These are phyloP conservation scores for Hypercompe scribonia DNA, from an alignment of 2,888 invertebrate species.

Conservation along the genomic window DNA sequence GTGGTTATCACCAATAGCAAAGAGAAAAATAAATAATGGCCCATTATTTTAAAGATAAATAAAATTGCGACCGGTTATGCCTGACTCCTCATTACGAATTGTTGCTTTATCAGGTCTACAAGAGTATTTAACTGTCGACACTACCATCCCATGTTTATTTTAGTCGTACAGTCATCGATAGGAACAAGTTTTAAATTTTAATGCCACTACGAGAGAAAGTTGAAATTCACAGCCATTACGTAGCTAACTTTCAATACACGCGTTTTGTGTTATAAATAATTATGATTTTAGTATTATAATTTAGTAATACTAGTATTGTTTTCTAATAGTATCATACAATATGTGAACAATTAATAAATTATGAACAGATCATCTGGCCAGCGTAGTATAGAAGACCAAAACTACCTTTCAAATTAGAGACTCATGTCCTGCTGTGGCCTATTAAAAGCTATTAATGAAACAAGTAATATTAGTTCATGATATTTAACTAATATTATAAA, in stretches of 20 bases:
- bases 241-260: slow-evolving; percentile 68
- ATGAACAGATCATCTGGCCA: no score
- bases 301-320: not conserved
- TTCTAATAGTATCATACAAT: not conserved
- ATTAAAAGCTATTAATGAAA: no score
- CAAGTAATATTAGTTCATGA: no score
- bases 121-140: slow-evolving; percentile 79
- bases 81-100: slow-evolving; percentile 71
- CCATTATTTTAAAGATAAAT: slow-evolving; percentile 54
- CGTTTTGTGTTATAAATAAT: slow-evolving; percentile 65
- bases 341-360: no score
- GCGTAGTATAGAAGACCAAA: no score
- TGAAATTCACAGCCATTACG: slow-evolving; percentile 63
- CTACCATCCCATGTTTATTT: slow-evolving; percentile 73
- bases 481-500: no score
- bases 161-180: slow-evolving; percentile 69
- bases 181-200: slow-evolving; percentile 85
- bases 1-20: slow-evolving; percentile 50
- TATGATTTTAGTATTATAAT: slow-evolving; percentile 1
- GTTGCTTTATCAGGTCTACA: slow-evolving; percentile 68
- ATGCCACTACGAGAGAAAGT: slow-evolving; percentile 80
- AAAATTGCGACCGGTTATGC: slow-evolving; percentile 53
- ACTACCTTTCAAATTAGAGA: no score
- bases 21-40: slow-evolving; percentile 40
- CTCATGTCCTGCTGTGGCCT: no score